phyloP scores from a whole-genome alignment of 2,113 vertebrate species.

The Paraplagusia blochii region DNA sequence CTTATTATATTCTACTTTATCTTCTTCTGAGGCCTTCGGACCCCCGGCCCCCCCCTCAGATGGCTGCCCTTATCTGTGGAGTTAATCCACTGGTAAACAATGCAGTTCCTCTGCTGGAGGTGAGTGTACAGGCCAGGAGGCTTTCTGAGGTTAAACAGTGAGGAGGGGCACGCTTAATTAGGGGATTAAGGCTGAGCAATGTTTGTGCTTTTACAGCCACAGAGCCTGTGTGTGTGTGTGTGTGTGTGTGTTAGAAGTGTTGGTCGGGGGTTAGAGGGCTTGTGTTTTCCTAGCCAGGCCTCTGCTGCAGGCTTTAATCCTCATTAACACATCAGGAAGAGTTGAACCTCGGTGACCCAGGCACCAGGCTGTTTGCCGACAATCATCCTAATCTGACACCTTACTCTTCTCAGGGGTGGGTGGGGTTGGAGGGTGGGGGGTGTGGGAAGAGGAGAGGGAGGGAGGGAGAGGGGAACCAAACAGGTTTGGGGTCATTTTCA shows the following conservation, averaged over 20 bases:
- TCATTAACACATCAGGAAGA: slow-evolving; percentile 79
- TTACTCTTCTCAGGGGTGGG: slow-evolving; percentile 25
- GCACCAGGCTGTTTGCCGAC: slow-evolving; percentile 75
- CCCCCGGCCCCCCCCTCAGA: slow-evolving; percentile 62
- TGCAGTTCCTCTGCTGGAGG: slow-evolving; percentile 72
- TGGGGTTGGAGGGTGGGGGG: neutral
- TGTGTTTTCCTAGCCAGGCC: slow-evolving; percentile 64
- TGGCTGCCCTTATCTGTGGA: slow-evolving; percentile 66
- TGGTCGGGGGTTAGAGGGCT: slow-evolving; percentile 24
- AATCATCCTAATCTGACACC: slow-evolving; percentile 73
- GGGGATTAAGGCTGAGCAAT: slow-evolving; percentile 70
- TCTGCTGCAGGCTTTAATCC: slow-evolving; percentile 70
- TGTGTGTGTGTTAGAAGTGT: slow-evolving; percentile 16
- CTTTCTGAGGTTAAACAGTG: slow-evolving; percentile 65
- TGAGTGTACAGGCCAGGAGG: slow-evolving; percentile 65
- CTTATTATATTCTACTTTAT: slow-evolving; percentile 68
- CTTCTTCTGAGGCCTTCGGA: slow-evolving; percentile 65
- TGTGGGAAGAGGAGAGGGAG: neutral
- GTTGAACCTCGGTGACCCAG: slow-evolving; percentile 73
- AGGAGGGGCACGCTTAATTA: slow-evolving; percentile 76
- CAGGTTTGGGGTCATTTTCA: slow-evolving; percentile 1
- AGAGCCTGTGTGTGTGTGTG: slow-evolving; percentile 42
- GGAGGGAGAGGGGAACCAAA: slow-evolving; percentile 13
- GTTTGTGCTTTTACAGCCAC: slow-evolving; percentile 78
- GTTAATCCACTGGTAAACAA: slow-evolving; percentile 76